A percentile compares a stretch with the other conserved stretches of the same genome.
Conservation (phyloP, 2,113 vertebrate genomes). For the Phainopepla nitens region DNA sequence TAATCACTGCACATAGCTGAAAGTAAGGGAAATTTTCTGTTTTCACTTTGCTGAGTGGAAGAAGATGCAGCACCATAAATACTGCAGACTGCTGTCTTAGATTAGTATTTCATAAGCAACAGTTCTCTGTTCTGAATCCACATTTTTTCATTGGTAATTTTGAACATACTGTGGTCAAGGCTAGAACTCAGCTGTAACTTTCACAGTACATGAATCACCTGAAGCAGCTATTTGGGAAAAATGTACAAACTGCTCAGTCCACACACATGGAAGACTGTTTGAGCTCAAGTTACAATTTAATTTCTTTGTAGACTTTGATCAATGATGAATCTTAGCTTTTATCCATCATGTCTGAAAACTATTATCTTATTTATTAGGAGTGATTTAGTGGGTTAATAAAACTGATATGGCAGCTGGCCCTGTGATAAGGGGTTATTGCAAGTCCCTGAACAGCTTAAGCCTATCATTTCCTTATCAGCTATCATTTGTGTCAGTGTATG, state of each 20-base stretch:
- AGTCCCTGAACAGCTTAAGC: conserved; percentile 78
- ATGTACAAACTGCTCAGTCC: neutral
- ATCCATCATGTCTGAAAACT: conserved; percentile 70
- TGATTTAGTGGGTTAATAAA: conserved; percentile 83
- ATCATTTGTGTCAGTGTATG: conserved; percentile 74
- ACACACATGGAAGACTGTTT: neutral
- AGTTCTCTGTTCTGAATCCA: neutral
- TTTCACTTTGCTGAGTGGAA: neutral
- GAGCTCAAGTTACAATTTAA: conserved; percentile 73
- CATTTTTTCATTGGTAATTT: neutral
- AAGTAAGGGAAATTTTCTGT: neutral
- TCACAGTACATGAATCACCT: neutral
- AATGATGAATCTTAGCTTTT: conserved; percentile 71
- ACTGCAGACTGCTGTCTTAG: neutral
- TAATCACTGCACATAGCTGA: neutral
- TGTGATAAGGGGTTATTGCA: conserved; percentile 77
- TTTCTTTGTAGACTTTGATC: conserved; percentile 75
- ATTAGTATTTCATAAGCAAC: neutral
- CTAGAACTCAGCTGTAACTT: neutral
- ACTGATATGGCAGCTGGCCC: conserved; percentile 80
- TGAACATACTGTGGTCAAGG: neutral
- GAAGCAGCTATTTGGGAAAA: neutral
- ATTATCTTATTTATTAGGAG: conserved; percentile 82
- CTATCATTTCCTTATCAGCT: conserved; percentile 82
- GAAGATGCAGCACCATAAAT: neutral